A percentile compares a stretch with the other conserved stretches of the same genome.
Evolutionary conservation across 1,140 invertebrate species (phyloP).

Genomic region (Bombus superbus): DNA sequence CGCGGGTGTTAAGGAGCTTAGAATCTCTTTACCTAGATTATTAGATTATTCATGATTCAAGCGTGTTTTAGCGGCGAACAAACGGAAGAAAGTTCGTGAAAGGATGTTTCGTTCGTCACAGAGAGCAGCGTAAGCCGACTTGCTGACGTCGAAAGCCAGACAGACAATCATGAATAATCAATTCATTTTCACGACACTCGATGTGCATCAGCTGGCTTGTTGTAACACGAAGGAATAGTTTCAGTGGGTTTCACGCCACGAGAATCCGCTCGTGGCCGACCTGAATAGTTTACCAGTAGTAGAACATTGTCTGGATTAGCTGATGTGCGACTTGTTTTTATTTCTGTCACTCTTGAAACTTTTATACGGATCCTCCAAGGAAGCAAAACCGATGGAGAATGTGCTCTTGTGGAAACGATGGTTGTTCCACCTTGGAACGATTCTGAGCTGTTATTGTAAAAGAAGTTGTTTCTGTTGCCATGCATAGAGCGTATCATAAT

Average conservation of each 20-base stretch:
- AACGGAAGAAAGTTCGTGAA: background rate
- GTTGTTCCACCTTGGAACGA: background rate
- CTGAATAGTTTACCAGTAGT: slow-evolving; percentile 25
- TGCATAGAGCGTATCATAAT: background rate
- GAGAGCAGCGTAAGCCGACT: slow-evolving; percentile 1
- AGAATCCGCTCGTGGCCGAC: background rate
- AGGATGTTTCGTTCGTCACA: slow-evolving; percentile 6
- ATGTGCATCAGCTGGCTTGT: background rate
- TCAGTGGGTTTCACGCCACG: background rate
- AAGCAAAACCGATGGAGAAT: background rate
- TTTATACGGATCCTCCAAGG: background rate
- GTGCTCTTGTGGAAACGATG: background rate
- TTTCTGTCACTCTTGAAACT: background rate
- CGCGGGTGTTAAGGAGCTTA: slow-evolving; percentile 6
- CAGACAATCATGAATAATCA: slow-evolving; percentile 44
- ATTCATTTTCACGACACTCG: slow-evolving; percentile 21
- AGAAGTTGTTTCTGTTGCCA: background rate
- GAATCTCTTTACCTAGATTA: background rate
- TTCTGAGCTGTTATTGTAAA: background rate
- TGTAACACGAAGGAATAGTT: slow-evolving; percentile 5
- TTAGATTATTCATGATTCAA: slow-evolving; percentile 39
- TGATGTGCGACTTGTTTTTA: background rate
- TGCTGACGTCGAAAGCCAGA: slow-evolving; percentile 3
- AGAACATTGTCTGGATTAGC: slow-evolving; percentile 13
- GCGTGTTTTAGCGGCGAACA: background rate